Percentiles rank a stretch among this genome's conserved stretches.
Evolutionary conservation across 2,113 vertebrate genomes (phyloP).

Genomic region (Cephalopterus ornatus): DNA sequence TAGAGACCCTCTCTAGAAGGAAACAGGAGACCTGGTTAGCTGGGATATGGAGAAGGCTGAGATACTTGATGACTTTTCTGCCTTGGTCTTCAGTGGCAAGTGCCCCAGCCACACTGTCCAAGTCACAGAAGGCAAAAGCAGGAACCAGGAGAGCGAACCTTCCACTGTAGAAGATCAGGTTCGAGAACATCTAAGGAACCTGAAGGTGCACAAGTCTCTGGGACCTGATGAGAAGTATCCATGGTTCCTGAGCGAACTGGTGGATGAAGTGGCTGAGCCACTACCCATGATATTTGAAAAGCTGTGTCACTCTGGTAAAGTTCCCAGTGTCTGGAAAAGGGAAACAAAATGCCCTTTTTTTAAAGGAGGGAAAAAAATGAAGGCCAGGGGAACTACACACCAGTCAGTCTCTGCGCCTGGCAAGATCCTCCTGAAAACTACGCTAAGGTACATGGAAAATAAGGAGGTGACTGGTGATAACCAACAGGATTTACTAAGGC

Average conservation of each 20-base stretch:
- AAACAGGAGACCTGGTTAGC: not conserved
- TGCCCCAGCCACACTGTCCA: not conserved
- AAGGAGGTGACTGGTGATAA: not conserved
- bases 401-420: not conserved
- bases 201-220: not conserved
- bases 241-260: not conserved
- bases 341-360: not conserved
- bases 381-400: not conserved
- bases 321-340: not conserved
- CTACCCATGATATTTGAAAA: not conserved
- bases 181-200: not conserved
- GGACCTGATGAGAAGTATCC: not conserved
- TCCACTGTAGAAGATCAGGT: not conserved
- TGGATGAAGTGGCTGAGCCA: not conserved
- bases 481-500: not conserved
- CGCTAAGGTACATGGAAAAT: not conserved
- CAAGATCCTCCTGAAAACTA: not conserved
- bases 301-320: not conserved
- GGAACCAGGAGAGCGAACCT: not conserved
- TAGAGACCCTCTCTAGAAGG: not conserved
- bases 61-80: not conserved
- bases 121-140: not conserved
- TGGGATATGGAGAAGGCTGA: not conserved
- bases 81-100: accelerated
- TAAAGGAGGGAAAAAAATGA: not conserved